Conservation (phyloP, 2,888 invertebrate species). For the Atethmia centrago region DNA sequence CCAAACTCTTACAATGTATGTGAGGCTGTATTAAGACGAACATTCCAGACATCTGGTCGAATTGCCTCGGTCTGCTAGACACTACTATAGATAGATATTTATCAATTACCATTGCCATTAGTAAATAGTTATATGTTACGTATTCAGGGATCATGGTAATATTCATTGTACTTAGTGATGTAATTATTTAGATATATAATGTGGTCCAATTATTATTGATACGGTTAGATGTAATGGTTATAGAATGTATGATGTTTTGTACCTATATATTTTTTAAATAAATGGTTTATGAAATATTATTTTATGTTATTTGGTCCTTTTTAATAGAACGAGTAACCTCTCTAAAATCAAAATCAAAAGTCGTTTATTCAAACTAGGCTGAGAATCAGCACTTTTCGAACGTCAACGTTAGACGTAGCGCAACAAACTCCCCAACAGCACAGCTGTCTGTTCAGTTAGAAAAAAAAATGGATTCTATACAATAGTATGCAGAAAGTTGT, state of each 20-base stretch:
- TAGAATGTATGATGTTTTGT: constrained; percentile 72
- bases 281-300: constrained; percentile 70
- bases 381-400: no score
- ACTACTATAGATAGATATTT: not conserved
- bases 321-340: not conserved
- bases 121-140: constrained; percentile 59
- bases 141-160: constrained; percentile 79
- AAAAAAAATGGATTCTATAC: no score
- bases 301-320: not conserved
- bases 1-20: no score
- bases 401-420: no score
- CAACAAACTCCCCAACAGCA: no score
- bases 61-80: not conserved
- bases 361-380: no score
- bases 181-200: constrained; percentile 71
- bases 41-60: not conserved
- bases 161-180: constrained; percentile 78
- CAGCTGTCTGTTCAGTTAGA: no score
- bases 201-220: constrained; percentile 72
- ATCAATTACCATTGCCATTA: constrained; percentile 42
- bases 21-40: not conserved
- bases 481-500: no score
- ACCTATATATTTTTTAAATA: constrained; percentile 72
- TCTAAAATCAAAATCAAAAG: no score
- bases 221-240: constrained; percentile 74